Evolutionary conservation across 2,797 vertebrate genomes (phyloP), one percentile per base, ranked within the genome.

Genomic region (Morelia viridis): DNA sequence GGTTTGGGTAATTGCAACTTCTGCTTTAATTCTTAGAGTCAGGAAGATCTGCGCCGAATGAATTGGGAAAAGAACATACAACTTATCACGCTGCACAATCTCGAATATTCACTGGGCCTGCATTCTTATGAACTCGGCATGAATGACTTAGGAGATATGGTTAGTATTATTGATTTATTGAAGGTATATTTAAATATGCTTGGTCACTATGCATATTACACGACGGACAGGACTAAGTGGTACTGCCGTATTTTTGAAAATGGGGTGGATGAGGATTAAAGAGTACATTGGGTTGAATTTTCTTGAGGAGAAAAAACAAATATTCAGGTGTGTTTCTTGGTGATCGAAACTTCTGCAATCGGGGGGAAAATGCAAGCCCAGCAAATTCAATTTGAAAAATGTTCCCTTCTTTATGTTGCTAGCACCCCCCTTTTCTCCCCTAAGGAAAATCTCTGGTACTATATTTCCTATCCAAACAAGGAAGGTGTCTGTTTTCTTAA

Each of bases 81-180:
- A 87, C 94, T 98, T 22, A 98, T 99, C 91, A 97, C 35, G 0
- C 91, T 97, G 15, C 99, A 99, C 93, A 99, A 99, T 94, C 97
- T 99, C 94, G 99, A 99, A 95, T 97, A 97, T 22, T 98, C 98
- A 0, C 97, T 99, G 98, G 99, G 98, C 22, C 95, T 99, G 15
- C 98, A 98, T 91, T 98, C 98, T 26, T 99, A 98, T 87, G 95
- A 98, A 0, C 96, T 99, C 87, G 96, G 96, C 86, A 99, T 99
- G 98, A 99, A 99, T 97, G 97, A 98, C 96, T 95, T 98, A 95
- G 98, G 97, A 93, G 99, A 99, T 96, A 92, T 98, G 98, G 98
- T 92, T 64, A 87, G 89, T 99, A 96, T 22, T 76, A 19, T 41
- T 76, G 35, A 76, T 41, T 76, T 41, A 76, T 22, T 76, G 41